These are phyloP conservation scores for Chiloscyllium punctatum DNA, from an alignment of 2,797 vertebrate genomes.

Conservation along the genomic window DNA sequence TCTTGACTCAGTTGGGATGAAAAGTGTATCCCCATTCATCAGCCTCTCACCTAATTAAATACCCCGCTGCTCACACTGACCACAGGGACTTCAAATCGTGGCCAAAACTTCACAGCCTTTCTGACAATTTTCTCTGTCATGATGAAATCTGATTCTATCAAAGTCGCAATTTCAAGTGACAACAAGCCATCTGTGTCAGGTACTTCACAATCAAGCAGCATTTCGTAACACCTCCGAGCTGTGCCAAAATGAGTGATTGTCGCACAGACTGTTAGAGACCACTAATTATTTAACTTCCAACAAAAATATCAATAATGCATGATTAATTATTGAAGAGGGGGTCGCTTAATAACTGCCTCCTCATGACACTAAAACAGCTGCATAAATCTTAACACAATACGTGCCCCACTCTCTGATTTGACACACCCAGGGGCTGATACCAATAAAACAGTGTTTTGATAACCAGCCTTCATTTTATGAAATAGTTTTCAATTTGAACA, in stretches of 20 bases:
- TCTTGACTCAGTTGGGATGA: too few species aligned
- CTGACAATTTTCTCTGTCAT: background rate
- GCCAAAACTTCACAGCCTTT: background rate
- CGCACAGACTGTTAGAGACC: background rate
- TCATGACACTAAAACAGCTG: background rate
- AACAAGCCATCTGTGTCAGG: background rate
- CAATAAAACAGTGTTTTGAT: background rate
- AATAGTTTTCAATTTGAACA: background rate
- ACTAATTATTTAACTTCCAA: background rate
- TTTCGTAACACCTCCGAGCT: background rate
- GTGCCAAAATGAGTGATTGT: background rate
- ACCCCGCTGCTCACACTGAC: background rate
- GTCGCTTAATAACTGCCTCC: background rate
- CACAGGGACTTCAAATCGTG: background rate
- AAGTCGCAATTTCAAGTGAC: background rate
- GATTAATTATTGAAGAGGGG: background rate
- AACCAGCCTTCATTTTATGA: background rate
- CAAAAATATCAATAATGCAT: background rate
- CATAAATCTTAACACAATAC: background rate
- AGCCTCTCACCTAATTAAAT: background rate
- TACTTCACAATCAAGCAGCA: too few species aligned
- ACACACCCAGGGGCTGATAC: background rate
- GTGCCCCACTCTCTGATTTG: background rate
- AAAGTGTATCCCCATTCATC: too few species aligned
- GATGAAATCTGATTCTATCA: background rate